Evolutionary conservation across 2,797 vertebrate genomes (phyloP), one percentile per base, ranked within the genome.

Genomic region (Anableps anableps): DNA sequence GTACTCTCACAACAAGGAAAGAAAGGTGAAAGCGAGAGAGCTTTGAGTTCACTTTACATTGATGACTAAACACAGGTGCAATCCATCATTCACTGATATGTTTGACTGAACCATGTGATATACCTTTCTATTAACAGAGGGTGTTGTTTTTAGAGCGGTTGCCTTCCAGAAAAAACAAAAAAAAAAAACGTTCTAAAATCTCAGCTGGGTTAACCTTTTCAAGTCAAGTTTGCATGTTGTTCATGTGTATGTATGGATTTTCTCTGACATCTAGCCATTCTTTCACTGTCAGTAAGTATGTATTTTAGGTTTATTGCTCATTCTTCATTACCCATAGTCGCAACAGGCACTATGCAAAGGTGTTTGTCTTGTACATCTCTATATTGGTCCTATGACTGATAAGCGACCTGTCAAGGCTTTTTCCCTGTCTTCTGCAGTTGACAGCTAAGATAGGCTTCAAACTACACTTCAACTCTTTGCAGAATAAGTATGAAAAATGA

Each of bases 11-110:
- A 82, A 77, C 75, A 86, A 74, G 29, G 71, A 36, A 47, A 36
- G 43, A 86, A 88, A 83, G 88, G 89, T 90, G 85, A 90, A 66
- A 81, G 31, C 84, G 76, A 87, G 75, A 17, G 23, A 5, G 79
- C 45, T 79, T 47, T 13, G 2, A 66, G 76, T 84, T 91, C 66
- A 60, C 74, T 77, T 75, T 83, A 64, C 60, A 79, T 58, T 51
- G 74, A 45, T 64, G 78, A 84, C 60, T 83, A 82, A 87, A 82
- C 53, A 81, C n/a, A n/a, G 64, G 41, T 72, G 77, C 78, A 82
- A 84, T 89, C 79, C 74, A 82, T 91, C 86, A 89, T 72, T 80
- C 74, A 58, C 80, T 87, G 86, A 74, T 75, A 34, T 19, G 34
- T 72, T 76, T 83, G 75, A 84, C 68, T 81, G 79, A 77, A 71